A percentile compares a stretch with the other conserved stretches of the same genome.
These are phyloP conservation scores for Perca fluviatilis DNA, from an alignment of 2,113 vertebrate genomes.

Conservation along the genomic window DNA sequence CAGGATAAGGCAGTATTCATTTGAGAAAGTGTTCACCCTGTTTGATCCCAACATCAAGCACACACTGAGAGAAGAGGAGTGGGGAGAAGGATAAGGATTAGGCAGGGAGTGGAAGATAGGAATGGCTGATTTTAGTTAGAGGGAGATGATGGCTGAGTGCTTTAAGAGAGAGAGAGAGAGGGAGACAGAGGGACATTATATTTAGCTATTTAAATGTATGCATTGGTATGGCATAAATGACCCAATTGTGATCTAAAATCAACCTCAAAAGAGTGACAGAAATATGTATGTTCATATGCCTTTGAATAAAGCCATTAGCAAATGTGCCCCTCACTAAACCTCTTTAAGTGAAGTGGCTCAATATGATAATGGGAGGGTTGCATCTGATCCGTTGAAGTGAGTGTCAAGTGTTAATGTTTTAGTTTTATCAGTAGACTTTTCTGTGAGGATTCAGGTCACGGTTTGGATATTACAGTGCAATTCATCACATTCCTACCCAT, in stretches of 20 bases:
- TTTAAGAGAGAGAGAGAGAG: not conserved
- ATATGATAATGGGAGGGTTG: constrained; percentile 23
- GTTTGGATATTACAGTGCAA: constrained; percentile 26
- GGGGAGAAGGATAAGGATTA: constrained; percentile 53
- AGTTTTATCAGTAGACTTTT: constrained; percentile 38
- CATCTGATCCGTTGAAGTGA: constrained; percentile 25
- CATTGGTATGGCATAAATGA: not conserved
- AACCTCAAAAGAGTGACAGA: not conserved
- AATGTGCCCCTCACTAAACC: not conserved
- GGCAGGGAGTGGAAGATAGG: constrained; percentile 64
- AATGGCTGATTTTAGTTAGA: constrained; percentile 63
- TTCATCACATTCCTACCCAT: constrained; percentile 25
- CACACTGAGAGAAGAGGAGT: constrained; percentile 32
- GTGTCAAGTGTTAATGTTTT: constrained; percentile 45
- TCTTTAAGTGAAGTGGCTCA: constrained; percentile 28
- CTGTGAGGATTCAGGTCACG: constrained; percentile 36
- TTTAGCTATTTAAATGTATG: constrained; percentile 31
- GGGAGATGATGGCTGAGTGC: constrained; percentile 25
- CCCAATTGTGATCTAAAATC: not conserved
- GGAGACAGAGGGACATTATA: constrained; percentile 23
- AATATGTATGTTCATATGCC: not conserved
- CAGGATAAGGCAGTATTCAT: constrained; percentile 64
- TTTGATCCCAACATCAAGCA: constrained; percentile 63
- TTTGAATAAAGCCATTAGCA: not conserved
- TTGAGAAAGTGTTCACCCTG: constrained; percentile 71